phyloP scores from a whole-genome alignment of 2,113 vertebrate genomes.

The Crotalus viridis region DNA sequence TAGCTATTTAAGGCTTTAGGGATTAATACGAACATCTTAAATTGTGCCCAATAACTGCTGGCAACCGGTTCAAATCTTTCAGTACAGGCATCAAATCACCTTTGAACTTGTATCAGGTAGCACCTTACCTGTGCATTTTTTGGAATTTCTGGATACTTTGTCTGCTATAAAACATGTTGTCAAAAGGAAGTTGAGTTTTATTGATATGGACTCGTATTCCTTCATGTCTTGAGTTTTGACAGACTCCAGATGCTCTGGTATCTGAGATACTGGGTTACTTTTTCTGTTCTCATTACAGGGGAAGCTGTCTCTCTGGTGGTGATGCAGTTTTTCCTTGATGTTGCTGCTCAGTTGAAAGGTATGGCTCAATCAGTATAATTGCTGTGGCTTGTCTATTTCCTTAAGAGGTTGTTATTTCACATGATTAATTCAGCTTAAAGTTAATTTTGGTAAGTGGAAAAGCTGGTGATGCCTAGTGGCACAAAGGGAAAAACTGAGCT shows the following conservation, averaged over 20 bases:
- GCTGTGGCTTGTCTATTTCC: not conserved
- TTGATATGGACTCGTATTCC: too few relatives aligned
- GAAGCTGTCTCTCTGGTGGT: conserved; percentile 85
- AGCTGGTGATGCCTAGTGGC: not conserved
- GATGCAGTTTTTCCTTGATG: conserved; percentile 77
- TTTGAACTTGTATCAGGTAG: not conserved
- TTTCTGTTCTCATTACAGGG: conserved; percentile 75
- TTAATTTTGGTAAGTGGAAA: not conserved
- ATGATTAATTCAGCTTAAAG: not conserved
- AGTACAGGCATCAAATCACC: not conserved
- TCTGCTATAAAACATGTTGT: not conserved
- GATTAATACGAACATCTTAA: too few relatives aligned
- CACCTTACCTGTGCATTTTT: not conserved
- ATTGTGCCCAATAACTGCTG: too few relatives aligned
- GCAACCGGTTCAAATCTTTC: not conserved
- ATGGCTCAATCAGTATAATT: conserved; percentile 10
- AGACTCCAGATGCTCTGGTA: not conserved
- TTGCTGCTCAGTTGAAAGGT: conserved; percentile 82
- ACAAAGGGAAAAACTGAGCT: not conserved
- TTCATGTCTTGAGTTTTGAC: not conserved
- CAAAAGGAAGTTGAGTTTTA: not conserved
- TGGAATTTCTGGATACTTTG: not conserved
- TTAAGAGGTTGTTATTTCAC: not conserved
- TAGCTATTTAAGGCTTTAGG: not conserved
- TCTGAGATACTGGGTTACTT: not conserved